Percentiles rank a stretch among this genome's conserved stretches.
Evolutionary conservation across 2,888 invertebrate genomes (phyloP).

Genomic region (Callinectes sapidus): DNA sequence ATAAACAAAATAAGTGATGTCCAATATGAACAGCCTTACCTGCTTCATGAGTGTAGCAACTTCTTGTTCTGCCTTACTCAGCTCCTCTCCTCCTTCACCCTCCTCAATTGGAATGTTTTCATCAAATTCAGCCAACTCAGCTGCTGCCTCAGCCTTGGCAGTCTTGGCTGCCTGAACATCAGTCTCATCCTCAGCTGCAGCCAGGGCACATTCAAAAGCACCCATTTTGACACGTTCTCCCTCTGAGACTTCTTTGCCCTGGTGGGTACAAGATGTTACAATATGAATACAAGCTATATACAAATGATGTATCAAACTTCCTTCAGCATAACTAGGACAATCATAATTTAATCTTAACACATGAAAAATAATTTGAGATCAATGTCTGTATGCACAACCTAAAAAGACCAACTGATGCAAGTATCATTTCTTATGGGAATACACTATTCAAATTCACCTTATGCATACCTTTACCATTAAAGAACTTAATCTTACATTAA

Average conservation of each 20-base stretch:
- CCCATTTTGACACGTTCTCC: conserved; percentile 66
- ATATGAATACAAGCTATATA: neutral
- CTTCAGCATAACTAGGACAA: neutral
- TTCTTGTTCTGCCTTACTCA: conserved; percentile 83
- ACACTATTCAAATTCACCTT: too few relatives aligned
- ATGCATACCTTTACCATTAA: too few relatives aligned
- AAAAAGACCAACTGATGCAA: too few relatives aligned
- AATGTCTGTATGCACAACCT: too few relatives aligned
- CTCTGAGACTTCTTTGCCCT: conserved; percentile 57
- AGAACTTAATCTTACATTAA: too few relatives aligned
- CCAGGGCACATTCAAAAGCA: conserved; percentile 84
- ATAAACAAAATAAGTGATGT: neutral
- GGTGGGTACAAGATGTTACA: neutral
- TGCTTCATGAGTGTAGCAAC: conserved; percentile 83
- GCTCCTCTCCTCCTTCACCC: conserved; percentile 76
- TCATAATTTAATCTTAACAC: neutral
- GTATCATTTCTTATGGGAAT: too few relatives aligned
- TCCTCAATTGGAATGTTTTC: conserved; percentile 93
- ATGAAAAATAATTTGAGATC: neutral
- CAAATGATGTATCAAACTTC: neutral
- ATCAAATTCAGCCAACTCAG: conserved; percentile 95
- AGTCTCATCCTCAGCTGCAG: conserved; percentile 95
- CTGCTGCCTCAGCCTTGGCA: conserved; percentile 91
- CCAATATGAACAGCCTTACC: conserved; percentile 77
- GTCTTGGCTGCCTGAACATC: conserved; percentile 93